A percentile compares a stretch with the other conserved stretches of the same genome.
phyloP scores from a whole-genome alignment of 35 echinoderm and acorn worm species.

The Apostichopus californicus region DNA sequence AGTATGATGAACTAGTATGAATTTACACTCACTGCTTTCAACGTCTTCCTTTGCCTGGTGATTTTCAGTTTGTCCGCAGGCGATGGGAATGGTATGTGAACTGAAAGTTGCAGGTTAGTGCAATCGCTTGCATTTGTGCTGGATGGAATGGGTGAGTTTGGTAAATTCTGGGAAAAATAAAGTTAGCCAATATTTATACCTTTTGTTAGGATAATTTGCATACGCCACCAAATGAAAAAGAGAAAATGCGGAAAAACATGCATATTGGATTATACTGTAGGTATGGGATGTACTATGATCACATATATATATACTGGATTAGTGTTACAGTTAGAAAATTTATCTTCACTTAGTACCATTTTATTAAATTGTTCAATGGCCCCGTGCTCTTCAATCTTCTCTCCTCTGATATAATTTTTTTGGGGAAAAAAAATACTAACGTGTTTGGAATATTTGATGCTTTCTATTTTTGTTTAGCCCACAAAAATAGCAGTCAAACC shows the following conservation, averaged over 20 bases:
- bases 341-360: too few species aligned
- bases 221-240: constrained; percentile 10
- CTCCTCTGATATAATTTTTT: too few species aligned
- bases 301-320: too few species aligned
- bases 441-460: too few species aligned
- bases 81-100: constrained; percentile 63
- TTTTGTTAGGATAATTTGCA: neutral
- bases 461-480: too few species aligned
- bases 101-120: constrained; percentile 47
- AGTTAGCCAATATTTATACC: neutral
- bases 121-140: constrained; percentile 2
- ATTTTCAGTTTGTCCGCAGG: constrained; percentile 33
- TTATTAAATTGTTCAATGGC: too few species aligned
- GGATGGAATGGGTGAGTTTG: constrained; percentile 41
- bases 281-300: too few species aligned
- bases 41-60: constrained; percentile 3
- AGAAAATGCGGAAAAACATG: neutral
- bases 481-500: too few species aligned
- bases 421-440: too few species aligned
- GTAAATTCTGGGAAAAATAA: constrained; percentile 42
- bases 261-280: neutral
- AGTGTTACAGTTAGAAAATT: too few species aligned
- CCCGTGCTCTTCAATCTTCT: too few species aligned
- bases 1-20: neutral
- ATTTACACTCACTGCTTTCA: constrained; percentile 24